A percentile compares a stretch with the other conserved stretches of the same genome.
Evolutionary conservation across 1,140 invertebrate genomes (phyloP).

Genomic region (Saxidomus purpurata): DNA sequence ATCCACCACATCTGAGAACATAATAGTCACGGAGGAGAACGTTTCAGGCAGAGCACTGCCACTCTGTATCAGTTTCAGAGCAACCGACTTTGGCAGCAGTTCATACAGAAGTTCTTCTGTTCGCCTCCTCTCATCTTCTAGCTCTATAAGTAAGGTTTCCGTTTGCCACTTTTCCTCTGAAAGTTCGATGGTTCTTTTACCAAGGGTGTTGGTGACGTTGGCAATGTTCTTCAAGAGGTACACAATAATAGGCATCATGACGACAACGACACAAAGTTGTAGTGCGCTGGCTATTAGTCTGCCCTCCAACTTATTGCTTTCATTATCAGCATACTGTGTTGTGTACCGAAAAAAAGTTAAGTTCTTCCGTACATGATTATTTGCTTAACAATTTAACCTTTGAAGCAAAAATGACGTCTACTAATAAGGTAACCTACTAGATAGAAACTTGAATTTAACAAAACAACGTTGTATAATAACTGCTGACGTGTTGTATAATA

Average conservation of each 20-base stretch:
- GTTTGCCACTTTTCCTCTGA: constrained; percentile 1
- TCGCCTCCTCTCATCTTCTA: constrained; percentile 5
- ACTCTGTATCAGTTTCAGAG: constrained; percentile 28
- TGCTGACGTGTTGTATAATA: too few relatives aligned
- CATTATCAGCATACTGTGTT: constrained; percentile 4
- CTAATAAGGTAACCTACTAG: background rate
- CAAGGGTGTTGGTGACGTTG: constrained; percentile 41
- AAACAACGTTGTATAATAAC: too few relatives aligned
- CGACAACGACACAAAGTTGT: constrained; percentile 26
- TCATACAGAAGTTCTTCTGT: constrained; percentile 55
- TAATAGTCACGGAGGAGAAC: constrained; percentile 78
- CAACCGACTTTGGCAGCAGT: constrained; percentile 55
- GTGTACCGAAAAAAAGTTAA: background rate
- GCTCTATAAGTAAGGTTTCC: background rate
- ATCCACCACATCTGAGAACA: constrained; percentile 93
- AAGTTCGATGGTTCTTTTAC: constrained; percentile 22
- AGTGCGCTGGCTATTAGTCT: background rate
- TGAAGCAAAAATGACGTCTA: background rate
- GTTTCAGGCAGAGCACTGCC: constrained; percentile 29
- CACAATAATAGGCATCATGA: constrained; percentile 6
- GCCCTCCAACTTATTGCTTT: background rate
- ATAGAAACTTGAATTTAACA: background rate
- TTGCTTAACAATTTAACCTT: too few relatives aligned
- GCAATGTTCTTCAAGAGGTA: constrained; percentile 35
- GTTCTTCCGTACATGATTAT: too few relatives aligned